Percentiles rank a stretch among this genome's conserved stretches.
Conservation (phyloP, 2,113 vertebrate genomes). For the Epinephelus cyanopodus region DNA sequence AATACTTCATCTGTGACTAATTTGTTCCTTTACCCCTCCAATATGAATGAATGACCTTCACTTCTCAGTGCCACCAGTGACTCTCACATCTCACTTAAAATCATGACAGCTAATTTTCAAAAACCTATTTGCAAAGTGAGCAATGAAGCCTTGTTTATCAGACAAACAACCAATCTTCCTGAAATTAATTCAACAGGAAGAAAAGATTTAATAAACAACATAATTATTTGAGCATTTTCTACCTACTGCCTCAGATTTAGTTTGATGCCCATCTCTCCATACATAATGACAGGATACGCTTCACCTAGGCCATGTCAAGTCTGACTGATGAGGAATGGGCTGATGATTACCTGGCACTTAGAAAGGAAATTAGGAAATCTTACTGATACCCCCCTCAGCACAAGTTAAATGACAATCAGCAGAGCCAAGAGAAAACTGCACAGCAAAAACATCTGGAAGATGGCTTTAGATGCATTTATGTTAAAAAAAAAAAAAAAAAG, state of each 20-base stretch:
- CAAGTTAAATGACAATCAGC: constrained; percentile 7
- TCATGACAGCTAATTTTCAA: constrained; percentile 7
- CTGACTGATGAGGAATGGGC: not conserved
- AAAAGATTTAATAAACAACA: constrained; percentile 11
- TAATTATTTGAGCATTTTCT: constrained; percentile 19
- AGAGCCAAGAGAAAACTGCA: not conserved
- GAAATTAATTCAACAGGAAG: constrained; percentile 8
- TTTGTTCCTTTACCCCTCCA: not conserved
- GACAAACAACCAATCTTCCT: constrained; percentile 7
- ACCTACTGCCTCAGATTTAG: not conserved
- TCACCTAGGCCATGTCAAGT: not conserved
- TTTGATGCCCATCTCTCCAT: not conserved
- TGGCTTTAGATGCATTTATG: not conserved
- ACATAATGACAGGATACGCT: not conserved
- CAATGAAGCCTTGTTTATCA: constrained; percentile 9
- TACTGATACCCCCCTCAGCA: not conserved
- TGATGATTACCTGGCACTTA: not conserved
- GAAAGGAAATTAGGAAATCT: not conserved
- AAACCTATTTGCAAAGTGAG: constrained; percentile 11
- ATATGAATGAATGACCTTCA: constrained; percentile 1
- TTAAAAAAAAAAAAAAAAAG: not conserved
- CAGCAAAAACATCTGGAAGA: not conserved
- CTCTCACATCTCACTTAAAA: constrained; percentile 33
- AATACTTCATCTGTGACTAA: not conserved
- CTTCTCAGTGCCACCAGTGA: not conserved